Conservation (phyloP, 2,888 invertebrate genomes). For the Dryococelus australis region DNA sequence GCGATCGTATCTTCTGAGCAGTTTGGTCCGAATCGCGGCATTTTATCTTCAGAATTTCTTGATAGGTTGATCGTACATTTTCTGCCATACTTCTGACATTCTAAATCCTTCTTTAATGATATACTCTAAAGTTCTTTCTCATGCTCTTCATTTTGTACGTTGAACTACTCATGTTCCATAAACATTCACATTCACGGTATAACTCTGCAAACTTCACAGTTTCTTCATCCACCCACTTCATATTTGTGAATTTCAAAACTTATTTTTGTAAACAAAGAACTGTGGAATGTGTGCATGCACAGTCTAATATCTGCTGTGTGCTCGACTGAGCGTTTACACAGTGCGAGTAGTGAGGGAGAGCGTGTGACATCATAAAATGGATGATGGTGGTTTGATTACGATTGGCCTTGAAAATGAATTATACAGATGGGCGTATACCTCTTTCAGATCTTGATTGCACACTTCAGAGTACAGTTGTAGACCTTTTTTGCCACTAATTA, state of each 20-base stretch:
- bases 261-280: background rate
- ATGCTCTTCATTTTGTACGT: background rate
- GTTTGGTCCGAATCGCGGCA: too few relatives aligned
- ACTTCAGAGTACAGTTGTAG: too few relatives aligned
- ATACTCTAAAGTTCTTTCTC: background rate
- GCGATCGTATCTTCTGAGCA: too few relatives aligned
- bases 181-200: conserved; percentile 17
- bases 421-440: too few relatives aligned
- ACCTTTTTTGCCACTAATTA: too few relatives aligned
- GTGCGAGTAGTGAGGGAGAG: background rate
- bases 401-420: too few relatives aligned
- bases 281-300: background rate
- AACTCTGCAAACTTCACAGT: conserved; percentile 17
- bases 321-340: conserved; percentile 25
- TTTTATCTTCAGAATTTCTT: conserved; percentile 17
- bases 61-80: conserved; percentile 13
- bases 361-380: conserved; percentile 18
- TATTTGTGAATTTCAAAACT: background rate
- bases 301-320: background rate
- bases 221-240: conserved; percentile 22
- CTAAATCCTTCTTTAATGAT: conserved; percentile 22
- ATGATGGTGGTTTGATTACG: background rate
- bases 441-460: too few relatives aligned
- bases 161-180: too few relatives aligned
- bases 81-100: conserved; percentile 22